Percentiles rank a stretch among this genome's conserved stretches.
phyloP scores from a whole-genome alignment of 2,888 invertebrate genomes.

The Volucella zonaria region DNA sequence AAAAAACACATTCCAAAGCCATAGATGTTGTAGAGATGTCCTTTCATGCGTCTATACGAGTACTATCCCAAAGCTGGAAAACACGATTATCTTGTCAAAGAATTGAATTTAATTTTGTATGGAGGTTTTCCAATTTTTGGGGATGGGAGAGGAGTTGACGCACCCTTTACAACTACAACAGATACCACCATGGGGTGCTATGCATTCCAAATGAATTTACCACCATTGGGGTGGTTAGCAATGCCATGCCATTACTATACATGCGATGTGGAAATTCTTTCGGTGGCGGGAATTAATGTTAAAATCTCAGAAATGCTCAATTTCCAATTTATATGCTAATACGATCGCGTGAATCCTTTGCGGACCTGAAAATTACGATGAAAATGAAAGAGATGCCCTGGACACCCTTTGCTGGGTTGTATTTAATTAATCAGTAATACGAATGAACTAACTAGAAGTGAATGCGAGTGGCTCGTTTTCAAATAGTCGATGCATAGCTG shows the following conservation, averaged over 20 bases:
- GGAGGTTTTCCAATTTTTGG: constrained; percentile 36
- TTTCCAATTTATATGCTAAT: constrained; percentile 73
- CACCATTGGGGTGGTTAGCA: not conserved
- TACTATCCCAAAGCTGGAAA: constrained; percentile 34
- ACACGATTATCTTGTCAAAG: constrained; percentile 73
- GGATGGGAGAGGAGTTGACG: not conserved
- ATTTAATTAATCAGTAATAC: constrained; percentile 47
- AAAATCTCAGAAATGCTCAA: constrained; percentile 63
- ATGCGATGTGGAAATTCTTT: constrained; percentile 61
- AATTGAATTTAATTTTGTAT: constrained; percentile 73
- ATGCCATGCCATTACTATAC: constrained; percentile 15
- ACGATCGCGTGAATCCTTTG: constrained; percentile 53
- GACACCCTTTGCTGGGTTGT: constrained; percentile 27
- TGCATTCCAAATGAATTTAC: constrained; percentile 44
- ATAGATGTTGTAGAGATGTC: constrained; percentile 14
- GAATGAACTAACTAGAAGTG: constrained; percentile 3
- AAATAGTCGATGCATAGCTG: too few species aligned
- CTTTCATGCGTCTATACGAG: constrained; percentile 20
- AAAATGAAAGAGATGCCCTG: constrained; percentile 2
- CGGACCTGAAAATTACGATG: constrained; percentile 5
- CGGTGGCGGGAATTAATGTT: constrained; percentile 59
- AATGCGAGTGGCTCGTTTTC: too few species aligned
- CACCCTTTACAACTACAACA: not conserved
- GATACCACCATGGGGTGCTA: constrained; percentile 27
- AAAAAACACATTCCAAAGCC: constrained; percentile 11